Conservation (phyloP, 2,888 invertebrate genomes). For the Ypsolopha sequella region DNA sequence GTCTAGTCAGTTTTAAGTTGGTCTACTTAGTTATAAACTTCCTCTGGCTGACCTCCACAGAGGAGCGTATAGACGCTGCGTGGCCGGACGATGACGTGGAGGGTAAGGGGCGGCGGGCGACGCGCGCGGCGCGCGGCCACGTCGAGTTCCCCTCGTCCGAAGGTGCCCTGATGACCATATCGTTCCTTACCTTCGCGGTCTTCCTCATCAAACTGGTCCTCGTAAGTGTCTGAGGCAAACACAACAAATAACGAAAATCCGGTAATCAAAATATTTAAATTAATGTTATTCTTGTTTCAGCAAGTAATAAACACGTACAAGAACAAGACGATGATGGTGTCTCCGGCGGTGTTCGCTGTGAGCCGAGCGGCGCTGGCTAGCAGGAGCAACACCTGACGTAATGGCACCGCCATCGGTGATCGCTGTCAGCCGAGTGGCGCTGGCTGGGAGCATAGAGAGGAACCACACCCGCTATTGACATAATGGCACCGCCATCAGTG, state of each 20-base stretch:
- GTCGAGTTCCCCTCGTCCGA: conserved; percentile 85
- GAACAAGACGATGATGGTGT: conserved; percentile 66
- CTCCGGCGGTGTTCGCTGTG: conserved; percentile 54
- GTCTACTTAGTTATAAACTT: background rate
- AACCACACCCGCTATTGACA: background rate
- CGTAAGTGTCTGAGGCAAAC: conserved; percentile 58
- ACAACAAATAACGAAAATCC: background rate
- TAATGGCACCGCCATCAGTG: background rate
- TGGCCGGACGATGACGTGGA: conserved; percentile 50
- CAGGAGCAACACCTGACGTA: background rate
- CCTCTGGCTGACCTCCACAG: conserved; percentile 23
- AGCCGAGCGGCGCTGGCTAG: conserved; percentile 25
- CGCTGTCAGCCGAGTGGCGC: too few relatives aligned
- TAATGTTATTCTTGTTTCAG: conserved; percentile 45
- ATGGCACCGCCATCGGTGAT: background rate
- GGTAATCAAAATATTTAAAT: background rate
- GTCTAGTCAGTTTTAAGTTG: too few relatives aligned
- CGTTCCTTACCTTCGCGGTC: conserved; percentile 87
- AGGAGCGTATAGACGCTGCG: conserved; percentile 50
- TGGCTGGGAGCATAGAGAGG: too few relatives aligned
- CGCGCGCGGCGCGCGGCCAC: conserved; percentile 51
- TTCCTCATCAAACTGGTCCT: conserved; percentile 86
- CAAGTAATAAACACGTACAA: conserved; percentile 77
- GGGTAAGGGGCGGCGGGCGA: conserved; percentile 20
- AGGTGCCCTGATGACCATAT: conserved; percentile 85